These are phyloP conservation scores for Koerneria pararmatus DNA, from an alignment of 2,888 invertebrate species.

Conservation along the genomic window DNA sequence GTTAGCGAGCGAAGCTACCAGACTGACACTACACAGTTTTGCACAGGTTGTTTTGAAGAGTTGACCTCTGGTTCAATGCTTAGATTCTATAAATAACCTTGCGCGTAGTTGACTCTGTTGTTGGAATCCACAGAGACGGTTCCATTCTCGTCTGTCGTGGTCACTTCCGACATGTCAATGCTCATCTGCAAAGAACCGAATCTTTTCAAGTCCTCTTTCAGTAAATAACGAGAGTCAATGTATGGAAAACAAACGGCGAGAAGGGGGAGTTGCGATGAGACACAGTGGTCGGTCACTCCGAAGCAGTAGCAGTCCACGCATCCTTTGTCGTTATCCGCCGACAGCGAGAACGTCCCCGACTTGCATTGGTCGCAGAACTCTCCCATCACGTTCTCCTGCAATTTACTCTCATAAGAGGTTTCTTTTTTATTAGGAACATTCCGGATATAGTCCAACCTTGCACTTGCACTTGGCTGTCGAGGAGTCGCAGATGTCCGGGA, in stretches of 20 bases:
- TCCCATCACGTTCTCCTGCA: constrained; percentile 71
- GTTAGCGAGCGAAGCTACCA: neutral
- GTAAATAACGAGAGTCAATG: neutral
- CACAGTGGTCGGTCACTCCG: constrained; percentile 81
- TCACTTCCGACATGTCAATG: constrained; percentile 39
- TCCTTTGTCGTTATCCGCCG: constrained; percentile 74
- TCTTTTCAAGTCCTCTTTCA: constrained; percentile 4
- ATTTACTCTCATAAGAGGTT: neutral
- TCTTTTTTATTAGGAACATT: neutral
- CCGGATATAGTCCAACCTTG: constrained; percentile 63
- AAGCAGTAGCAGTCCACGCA: constrained; percentile 97
- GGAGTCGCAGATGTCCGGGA: constrained; percentile 81
- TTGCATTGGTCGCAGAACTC: constrained; percentile 79
- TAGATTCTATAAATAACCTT: constrained; percentile 1
- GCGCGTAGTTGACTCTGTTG: constrained; percentile 16
- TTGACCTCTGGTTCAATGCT: too few relatives aligned
- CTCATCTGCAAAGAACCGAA: constrained; percentile 26
- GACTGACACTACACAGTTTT: too few relatives aligned
- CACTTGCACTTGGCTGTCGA: constrained; percentile 73
- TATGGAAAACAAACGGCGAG: too few relatives aligned
- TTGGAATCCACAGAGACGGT: constrained; percentile 39
- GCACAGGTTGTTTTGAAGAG: too few relatives aligned
- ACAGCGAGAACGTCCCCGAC: constrained; percentile 84
- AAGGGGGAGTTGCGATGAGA: constrained; percentile 68
- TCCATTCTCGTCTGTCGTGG: constrained; percentile 42